Base-by-base conservation (phyloP, 2,888 invertebrate genomes). In the Smittia aterrima region DNA sequence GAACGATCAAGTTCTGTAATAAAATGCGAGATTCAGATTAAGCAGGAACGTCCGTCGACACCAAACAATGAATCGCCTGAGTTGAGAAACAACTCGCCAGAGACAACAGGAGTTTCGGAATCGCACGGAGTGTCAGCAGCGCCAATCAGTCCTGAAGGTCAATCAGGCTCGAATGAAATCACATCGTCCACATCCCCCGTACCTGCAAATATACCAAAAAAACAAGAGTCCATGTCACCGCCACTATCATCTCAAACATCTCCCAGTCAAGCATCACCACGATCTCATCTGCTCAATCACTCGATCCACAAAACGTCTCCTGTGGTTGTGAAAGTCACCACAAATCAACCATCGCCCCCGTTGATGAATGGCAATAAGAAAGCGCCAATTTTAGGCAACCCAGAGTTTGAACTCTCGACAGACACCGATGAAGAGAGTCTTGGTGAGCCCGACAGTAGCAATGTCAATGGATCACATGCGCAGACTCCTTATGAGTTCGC, bases 331-430 rank as follows among this genome's bases (percentile, higher is more conserved):
- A 68, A 68, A 24, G 25, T 68, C 18, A 24, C 68, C 6, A 32
- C 16, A 16, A 47, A 47, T 47, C 47, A 47, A 47, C n/a, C n/a
- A n/a, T 16, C 47, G 16, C n/a, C 41, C n/a, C 20, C 20, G 13
- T 38, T 68, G 9, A 13, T 58, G 4, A 68, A 68, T 75, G 66
- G 74, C 76, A 73, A 62, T 76, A 76, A 75, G 77, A 76, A 76
- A 77, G 38, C 40, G 62, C 76, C 53, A 38, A 16, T 27, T 67
- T 41, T 75, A 66, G 67, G 76, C 68, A 83, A 84, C 79, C 86
- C 89, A 18, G 92, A 92, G 79, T 88, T 88, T 76, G 89, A 89
- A 78, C 79, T 89, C 75, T 88, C 88, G 4, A 91, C 90, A 1
- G 92, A 92, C 79, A 54, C 71, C 4, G 88, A 92, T 78, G 88